A percentile compares a stretch with the other conserved stretches of the same genome.
Conservation (phyloP, 2,888 invertebrate species). For the Octonoba sinensis region DNA sequence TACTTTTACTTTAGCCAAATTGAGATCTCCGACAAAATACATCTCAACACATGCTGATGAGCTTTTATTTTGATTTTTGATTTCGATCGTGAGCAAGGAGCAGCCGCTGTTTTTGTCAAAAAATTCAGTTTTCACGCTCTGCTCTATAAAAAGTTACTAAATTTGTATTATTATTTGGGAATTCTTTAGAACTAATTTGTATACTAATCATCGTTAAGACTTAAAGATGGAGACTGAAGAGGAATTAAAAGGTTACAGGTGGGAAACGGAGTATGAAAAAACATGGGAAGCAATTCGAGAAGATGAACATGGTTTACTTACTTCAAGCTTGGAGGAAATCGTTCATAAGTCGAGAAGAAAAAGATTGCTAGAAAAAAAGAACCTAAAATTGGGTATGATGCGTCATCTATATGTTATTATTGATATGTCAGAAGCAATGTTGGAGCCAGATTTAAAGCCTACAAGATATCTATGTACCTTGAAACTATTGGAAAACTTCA, state of each 20-base stretch:
- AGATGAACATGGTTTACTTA: conserved; percentile 92
- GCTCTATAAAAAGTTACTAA: neutral
- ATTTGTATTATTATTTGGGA: neutral
- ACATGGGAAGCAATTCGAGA: conserved; percentile 98
- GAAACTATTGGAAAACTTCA: conserved; percentile 92
- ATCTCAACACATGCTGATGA: no score
- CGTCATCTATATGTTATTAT: conserved; percentile 91
- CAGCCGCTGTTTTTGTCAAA: no score
- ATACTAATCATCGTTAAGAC: no score
- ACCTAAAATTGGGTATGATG: conserved; percentile 96
- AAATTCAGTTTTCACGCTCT: neutral
- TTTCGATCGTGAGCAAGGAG: no score
- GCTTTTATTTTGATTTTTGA: neutral
- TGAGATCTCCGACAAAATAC: no score
- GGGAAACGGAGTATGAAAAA: conserved; percentile 96
- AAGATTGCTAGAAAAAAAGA: conserved; percentile 73
- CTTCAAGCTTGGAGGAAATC: conserved; percentile 90
- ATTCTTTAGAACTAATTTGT: neutral
- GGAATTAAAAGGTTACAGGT: conserved; percentile 89
- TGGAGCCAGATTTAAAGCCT: conserved; percentile 94
- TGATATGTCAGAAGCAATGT: conserved; percentile 95
- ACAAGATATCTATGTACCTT: conserved; percentile 87
- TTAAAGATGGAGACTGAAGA: conserved; percentile 82
- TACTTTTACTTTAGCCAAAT: no score
- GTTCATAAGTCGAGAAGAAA: conserved; percentile 87